Conservation (phyloP, 1,140 invertebrate species). For the Apis florea region DNA sequence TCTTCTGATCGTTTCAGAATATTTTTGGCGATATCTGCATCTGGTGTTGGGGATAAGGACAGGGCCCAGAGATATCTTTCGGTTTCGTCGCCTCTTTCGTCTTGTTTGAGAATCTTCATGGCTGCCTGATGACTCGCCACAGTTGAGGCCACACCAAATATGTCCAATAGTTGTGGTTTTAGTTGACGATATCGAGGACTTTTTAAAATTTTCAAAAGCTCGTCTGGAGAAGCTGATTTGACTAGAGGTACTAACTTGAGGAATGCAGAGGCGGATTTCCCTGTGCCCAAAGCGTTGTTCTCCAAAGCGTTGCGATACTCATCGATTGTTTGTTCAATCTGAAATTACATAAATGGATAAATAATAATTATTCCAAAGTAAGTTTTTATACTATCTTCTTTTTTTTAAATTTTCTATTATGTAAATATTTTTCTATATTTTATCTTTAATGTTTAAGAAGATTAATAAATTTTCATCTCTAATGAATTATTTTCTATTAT, state of each 20-base stretch:
- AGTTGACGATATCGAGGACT: conserved; percentile 69
- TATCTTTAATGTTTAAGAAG: too few species aligned
- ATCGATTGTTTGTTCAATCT: conserved; percentile 81
- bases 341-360: conserved; percentile 36
- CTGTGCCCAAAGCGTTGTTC: conserved; percentile 82
- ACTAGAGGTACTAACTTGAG: conserved; percentile 83
- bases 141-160: conserved; percentile 86
- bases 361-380: neutral
- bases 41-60: conserved; percentile 81
- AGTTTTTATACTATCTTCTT: too few species aligned
- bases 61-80: conserved; percentile 89
- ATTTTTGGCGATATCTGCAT: conserved; percentile 83
- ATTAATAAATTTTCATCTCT: neutral
- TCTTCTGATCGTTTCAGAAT: conserved; percentile 79
- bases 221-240: conserved; percentile 81
- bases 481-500: neutral
- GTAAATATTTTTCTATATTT: too few species aligned
- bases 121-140: conserved; percentile 84
- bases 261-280: conserved; percentile 84
- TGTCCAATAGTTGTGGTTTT: conserved; percentile 85
- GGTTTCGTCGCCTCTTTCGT: conserved; percentile 82
- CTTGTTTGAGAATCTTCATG: conserved; percentile 83
- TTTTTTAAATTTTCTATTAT: too few species aligned
- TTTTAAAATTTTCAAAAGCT: conserved; percentile 83
- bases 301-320: conserved; percentile 81